Evolutionary conservation across 2,888 invertebrate species (phyloP).

Genomic region (Piscicola geometra): DNA sequence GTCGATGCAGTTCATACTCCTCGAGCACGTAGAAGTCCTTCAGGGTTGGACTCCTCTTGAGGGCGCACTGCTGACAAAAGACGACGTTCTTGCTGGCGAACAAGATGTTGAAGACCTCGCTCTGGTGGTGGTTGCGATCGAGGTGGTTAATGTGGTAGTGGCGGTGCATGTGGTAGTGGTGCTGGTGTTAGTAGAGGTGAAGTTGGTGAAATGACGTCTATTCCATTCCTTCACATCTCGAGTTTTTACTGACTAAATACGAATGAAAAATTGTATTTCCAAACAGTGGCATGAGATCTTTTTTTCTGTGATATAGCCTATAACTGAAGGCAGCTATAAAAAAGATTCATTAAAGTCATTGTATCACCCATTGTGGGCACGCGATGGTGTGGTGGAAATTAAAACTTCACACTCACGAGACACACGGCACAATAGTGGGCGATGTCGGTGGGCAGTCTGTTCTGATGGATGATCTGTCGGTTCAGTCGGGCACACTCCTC

Average conservation of each 20-base stretch:
- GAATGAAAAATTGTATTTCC: too few relatives aligned
- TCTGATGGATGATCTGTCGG: conserved; percentile 86
- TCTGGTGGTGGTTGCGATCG: too few relatives aligned
- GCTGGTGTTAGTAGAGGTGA: background rate
- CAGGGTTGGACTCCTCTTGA: conserved; percentile 72
- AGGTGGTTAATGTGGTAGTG: too few relatives aligned
- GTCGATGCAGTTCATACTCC: conserved; percentile 85
- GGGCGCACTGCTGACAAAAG: conserved; percentile 90
- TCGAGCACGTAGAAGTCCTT: conserved; percentile 89
- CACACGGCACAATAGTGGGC: conserved; percentile 97
- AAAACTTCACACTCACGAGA: conserved; percentile 65
- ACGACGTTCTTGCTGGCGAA: conserved; percentile 86
- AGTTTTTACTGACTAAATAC: background rate
- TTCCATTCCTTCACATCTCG: background rate
- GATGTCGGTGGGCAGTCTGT: conserved; percentile 76
- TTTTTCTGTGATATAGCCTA: too few relatives aligned
- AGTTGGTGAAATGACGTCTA: background rate
- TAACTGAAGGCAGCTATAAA: too few relatives aligned
- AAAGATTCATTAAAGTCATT: background rate
- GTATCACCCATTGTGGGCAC: too few relatives aligned
- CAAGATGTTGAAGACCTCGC: conserved; percentile 94
- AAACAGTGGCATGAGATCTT: too few relatives aligned
- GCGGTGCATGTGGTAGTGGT: too few relatives aligned
- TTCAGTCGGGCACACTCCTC: conserved; percentile 78
- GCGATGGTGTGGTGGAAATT: too few relatives aligned